Base-by-base conservation (phyloP, 2,888 invertebrate species). In the Gari tellinella region DNA sequence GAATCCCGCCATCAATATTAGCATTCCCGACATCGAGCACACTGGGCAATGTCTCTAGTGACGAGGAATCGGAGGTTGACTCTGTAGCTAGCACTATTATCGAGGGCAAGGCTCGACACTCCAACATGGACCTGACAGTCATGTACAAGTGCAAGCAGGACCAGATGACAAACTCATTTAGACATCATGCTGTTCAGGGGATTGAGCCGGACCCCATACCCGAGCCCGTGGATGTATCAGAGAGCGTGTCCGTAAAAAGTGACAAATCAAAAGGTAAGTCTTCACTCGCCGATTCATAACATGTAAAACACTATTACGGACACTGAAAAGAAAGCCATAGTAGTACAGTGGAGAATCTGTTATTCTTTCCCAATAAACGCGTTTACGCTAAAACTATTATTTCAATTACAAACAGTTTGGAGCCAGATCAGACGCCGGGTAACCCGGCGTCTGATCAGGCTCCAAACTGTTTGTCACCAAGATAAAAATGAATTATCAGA, bases 21-120 rank as follows among this genome's bases (percentile, higher is more conserved):
- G 70, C 70, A 4, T 52, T 77, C 10, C 52, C 57, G 5, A 61
- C 78, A 12, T 61, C 63, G 14, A 76, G 72, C 46, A 56, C 66
- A 3, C 51, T 72, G 12, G 72, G 46, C 3, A 66, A 70, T 57
- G 60, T 53, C 8, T 72, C 79, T 0, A 76, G 75, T 41, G 79
- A 60, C 10, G 68, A 72, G n/a, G 78, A 80, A 23, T 74, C 72
- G 12, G 78, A 78, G 26, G 78, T 66, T 12, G 78, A 78, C 63
- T 69, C 73, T 7, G 63, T 72, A 0, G 72, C 78, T 0, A 73
- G 69, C 37, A 69, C 78, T 4, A 66, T 63, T 5, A 31, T 58
- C 12, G 78, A 73, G 14, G 66, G 70, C 1, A 66, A 62, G 10
- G 40, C 14, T 12, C 31, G 31, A 21, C 45, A 31, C 21, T 17